Base-by-base conservation (phyloP, 2,113 vertebrate species). In the Leptocoma aspasia region DNA sequence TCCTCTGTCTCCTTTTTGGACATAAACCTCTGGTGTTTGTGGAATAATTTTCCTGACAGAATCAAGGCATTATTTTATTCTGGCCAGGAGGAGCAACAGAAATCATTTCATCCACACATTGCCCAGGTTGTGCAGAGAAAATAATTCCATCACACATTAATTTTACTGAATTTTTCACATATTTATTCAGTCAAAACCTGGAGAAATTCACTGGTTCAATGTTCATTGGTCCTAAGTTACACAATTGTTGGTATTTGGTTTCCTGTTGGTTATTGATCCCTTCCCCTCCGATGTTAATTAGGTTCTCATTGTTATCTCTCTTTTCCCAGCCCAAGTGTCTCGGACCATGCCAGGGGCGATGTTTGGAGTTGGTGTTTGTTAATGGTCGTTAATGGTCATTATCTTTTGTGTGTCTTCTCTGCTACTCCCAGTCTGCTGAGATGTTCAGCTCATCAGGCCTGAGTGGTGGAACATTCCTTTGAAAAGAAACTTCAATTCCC, bases 341-440 rank as follows among this genome's bases (percentile, higher is more conserved):
- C 1, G 0, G 19, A 22, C 47, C 11, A 3, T 26, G 27, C 47
- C 56, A 44, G 56, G 21, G 17, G 5, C 1, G 4, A 39, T 22
- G 17, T 54, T 39, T 45, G 39, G 17, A 14, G 7, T 1, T 37
- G 33, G 26, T 53, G 10, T 44, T 72, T 13, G 3, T 35, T 37
- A 9, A 31, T 35, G 39, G 39, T 53, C 15, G 0, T 71, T 41
- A 33, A 41, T 56, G 24, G 17, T 35, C 7, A 13, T 71, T 53
- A 18, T 27, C 27, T 54, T 64, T 22, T 12, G 41, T 31, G 18
- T 18, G 23, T 33, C 49, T 64, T 35, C n/a, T 41, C 28, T 47
- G 49, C 39, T 63, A 2, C 39, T 33, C 47, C 17, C 11, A 11
- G 18, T 22, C 33, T 54, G 39, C 68, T 44, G 33, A 31, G 22